Conservation (phyloP, 2,888 invertebrate species). For the Cheilosia scutellata region DNA sequence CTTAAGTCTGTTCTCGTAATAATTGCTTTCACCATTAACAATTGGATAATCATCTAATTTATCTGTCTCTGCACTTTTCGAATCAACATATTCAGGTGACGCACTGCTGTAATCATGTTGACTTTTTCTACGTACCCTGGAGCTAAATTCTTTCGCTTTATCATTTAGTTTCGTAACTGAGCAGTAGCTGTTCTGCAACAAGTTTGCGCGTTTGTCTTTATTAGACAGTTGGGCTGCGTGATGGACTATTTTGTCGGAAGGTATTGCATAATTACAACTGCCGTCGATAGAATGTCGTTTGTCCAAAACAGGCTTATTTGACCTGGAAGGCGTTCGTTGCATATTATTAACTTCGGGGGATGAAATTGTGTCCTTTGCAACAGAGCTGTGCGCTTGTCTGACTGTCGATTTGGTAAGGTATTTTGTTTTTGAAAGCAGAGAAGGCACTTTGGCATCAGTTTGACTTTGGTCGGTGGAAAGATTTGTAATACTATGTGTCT, state of each 20-base stretch:
- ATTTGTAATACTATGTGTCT: conserved; percentile 20
- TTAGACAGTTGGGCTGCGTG: background rate
- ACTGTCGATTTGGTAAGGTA: conserved; percentile 18
- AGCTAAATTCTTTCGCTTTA: background rate
- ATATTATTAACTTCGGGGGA: conserved; percentile 44
- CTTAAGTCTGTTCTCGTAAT: conserved; percentile 79
- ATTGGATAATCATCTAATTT: conserved; percentile 14
- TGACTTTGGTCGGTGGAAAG: background rate
- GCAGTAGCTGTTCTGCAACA: conserved; percentile 30
- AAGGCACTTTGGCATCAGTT: conserved; percentile 29
- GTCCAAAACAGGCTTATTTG: conserved; percentile 46
- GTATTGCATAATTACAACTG: conserved; percentile 55
- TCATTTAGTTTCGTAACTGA: conserved; percentile 23
- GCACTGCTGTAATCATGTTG: conserved; percentile 12
- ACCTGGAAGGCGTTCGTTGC: conserved; percentile 25
- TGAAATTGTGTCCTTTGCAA: conserved; percentile 35
- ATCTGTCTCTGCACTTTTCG: background rate
- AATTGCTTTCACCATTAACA: conserved; percentile 73
- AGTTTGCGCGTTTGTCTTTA: conserved; percentile 26
- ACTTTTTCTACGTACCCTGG: conserved; percentile 15
- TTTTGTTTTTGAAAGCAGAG: conserved; percentile 21
- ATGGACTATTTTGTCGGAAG: conserved; percentile 1
- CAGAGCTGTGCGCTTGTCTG: conserved; percentile 3
- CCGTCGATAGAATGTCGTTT: conserved; percentile 78
- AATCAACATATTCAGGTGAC: conserved; percentile 6